A percentile compares a stretch with the other conserved stretches of the same genome.
Conservation (phyloP, 2,113 vertebrate species). For the Syngnathoides biaculeatus region DNA sequence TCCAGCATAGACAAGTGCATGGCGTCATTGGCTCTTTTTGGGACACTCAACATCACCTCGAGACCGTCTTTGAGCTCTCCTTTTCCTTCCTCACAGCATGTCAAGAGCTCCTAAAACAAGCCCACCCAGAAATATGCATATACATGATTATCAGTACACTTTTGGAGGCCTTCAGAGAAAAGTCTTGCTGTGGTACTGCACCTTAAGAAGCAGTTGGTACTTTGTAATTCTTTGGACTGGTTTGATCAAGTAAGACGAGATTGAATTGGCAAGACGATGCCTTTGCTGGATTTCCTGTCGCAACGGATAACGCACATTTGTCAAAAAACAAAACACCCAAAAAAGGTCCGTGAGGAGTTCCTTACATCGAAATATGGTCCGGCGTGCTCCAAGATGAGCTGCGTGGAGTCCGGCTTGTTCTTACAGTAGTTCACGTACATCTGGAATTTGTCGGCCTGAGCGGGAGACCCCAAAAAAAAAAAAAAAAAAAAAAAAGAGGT, state of each 20-base stretch:
- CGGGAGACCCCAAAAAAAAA: conserved; percentile 1
- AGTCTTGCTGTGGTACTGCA: conserved; percentile 42
- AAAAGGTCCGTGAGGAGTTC: conserved; percentile 9
- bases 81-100: conserved; percentile 97
- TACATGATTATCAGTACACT: not conserved
- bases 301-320: conserved; percentile 3
- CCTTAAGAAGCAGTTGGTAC: conserved; percentile 97
- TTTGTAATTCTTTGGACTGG: conserved; percentile 99
- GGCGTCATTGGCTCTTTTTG: conserved; percentile 97
- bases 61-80: conserved; percentile 98
- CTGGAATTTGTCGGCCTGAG: conserved; percentile 97
- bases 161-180: not conserved
- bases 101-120: conserved; percentile 84
- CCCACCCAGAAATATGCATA: no score
- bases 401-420: conserved; percentile 98
- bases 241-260: conserved; percentile 98
- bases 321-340: not conserved
- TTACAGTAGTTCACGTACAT: conserved; percentile 99
- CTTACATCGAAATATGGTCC: conserved; percentile 97
- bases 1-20: conserved; percentile 99
- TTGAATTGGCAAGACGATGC: conserved; percentile 95
- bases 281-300: conserved; percentile 94
- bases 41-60: conserved; percentile 98
- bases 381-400: conserved; percentile 94
- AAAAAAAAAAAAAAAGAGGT: not conserved